A percentile compares a stretch with the other conserved stretches of the same genome.
Conservation (phyloP, 2,888 invertebrate genomes). For the Phytoseiulus persimilis region DNA sequence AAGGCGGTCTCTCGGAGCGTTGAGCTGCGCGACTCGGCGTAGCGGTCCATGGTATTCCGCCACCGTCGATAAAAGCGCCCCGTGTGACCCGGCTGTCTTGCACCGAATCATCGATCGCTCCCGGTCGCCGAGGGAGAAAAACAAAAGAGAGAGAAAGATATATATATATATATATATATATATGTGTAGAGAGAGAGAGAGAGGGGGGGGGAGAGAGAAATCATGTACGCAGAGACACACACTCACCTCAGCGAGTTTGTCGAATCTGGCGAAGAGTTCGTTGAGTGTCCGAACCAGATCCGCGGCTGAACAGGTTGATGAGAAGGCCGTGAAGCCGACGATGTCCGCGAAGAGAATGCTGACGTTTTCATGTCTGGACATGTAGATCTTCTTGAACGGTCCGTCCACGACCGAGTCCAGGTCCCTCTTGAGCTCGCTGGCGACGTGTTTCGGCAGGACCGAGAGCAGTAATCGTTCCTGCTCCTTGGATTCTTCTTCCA, state of each 20-base stretch:
- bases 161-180: too few species aligned
- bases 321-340: conserved; percentile 92
- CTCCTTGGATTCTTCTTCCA: conserved; percentile 85
- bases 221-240: too few species aligned
- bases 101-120: neutral
- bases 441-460: conserved; percentile 88
- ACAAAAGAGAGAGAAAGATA: too few species aligned
- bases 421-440: conserved; percentile 90
- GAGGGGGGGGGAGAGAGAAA: too few species aligned
- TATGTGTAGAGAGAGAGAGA: too few species aligned
- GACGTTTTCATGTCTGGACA: conserved; percentile 92
- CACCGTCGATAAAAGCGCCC: neutral
- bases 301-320: conserved; percentile 86
- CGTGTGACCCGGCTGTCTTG: neutral
- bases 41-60: neutral
- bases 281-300: conserved; percentile 90
- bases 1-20: too few species aligned
- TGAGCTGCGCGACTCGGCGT: too few species aligned
- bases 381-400: conserved; percentile 93
- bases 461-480: conserved; percentile 86
- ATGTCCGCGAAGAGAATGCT: conserved; percentile 96
- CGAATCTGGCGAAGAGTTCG: conserved; percentile 89
- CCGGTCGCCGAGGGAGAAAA: too few species aligned
- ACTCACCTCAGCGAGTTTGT: conserved; percentile 63
- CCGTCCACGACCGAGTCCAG: conserved; percentile 75